Evolutionary conservation across 2,888 invertebrate genomes (phyloP), one percentile per base, ranked within the genome.

Genomic region (Metopia argyrocephala): DNA sequence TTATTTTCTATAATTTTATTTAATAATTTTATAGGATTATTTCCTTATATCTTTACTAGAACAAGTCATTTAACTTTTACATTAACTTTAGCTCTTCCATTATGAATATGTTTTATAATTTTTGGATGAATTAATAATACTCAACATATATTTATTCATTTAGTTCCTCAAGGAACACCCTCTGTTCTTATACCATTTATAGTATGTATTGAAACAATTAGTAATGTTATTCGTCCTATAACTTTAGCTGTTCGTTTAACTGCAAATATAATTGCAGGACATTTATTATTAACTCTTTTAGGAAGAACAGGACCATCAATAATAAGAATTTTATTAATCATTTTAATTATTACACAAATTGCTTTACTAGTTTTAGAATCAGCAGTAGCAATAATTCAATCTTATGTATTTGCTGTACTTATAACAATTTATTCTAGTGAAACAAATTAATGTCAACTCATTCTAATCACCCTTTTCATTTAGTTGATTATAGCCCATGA

Each of bases 181-280:
- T 78, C 85, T 5, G 85, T 92, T 85, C 85, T 95, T 86, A 94
- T 94, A 91, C 93, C 93, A 27, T 94, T 95, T 91, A 94, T 95
- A 92, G 94, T 95, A 5, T 88, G 93, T 90, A 94, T 94, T 92
- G 94, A 95, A 93, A 92, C 93, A 46, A 93, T 94, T 90, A 95
- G 94, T 85, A 94, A 94, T 91, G 85, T 94, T 84, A 94, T 94
- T 89, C 94, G 94, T 12, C 94, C 94, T 0, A 91, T 92, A 88
- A 94, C 94, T 3, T 89, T 95, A 91, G 93, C 93, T 0, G 92
- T 95, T 76, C 94, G 94, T 83, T 87, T 95, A 91, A 92, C 93
- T 5, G 94, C 94, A 18, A 95, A 95, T 91, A 94, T 95, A 93
- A 94, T 94, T 92, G 94, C 94, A 1, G 94, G 94, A 0, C 94